A percentile compares a stretch with the other conserved stretches of the same genome.
phyloP scores from a whole-genome alignment of 2,797 vertebrate species.

The Petrocephalus schoutedeni region DNA sequence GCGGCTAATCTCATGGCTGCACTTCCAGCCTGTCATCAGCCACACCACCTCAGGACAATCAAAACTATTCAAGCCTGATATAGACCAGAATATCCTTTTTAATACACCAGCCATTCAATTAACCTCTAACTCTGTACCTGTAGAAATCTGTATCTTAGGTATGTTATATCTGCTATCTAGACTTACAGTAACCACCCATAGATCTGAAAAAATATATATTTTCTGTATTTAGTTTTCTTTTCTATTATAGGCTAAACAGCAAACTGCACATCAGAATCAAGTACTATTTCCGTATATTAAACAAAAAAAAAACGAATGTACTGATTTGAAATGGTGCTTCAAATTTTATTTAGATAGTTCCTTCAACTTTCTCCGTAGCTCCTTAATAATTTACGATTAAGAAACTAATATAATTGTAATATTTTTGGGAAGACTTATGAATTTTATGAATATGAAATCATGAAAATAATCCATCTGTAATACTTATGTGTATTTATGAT shows the following conservation, averaged over 20 bases:
- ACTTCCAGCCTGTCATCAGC: neutral
- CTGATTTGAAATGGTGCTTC: neutral
- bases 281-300: neutral
- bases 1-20: neutral
- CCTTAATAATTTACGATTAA: neutral
- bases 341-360: neutral
- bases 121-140: neutral
- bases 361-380: neutral
- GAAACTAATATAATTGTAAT: neutral
- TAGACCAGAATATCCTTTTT: neutral
- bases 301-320: neutral
- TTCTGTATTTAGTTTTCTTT: neutral
- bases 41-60: neutral
- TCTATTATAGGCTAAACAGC: neutral
- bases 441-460: neutral
- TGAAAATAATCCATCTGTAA: neutral
- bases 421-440: neutral
- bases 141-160: neutral
- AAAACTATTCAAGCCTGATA: neutral
- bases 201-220: neutral
- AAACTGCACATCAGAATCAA: neutral
- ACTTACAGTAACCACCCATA: neutral
- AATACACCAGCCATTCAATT: neutral
- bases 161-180: neutral
- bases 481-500: neutral